Base-by-base conservation (phyloP, 2,113 vertebrate genomes). In the Gnathonemus longibarbis region DNA sequence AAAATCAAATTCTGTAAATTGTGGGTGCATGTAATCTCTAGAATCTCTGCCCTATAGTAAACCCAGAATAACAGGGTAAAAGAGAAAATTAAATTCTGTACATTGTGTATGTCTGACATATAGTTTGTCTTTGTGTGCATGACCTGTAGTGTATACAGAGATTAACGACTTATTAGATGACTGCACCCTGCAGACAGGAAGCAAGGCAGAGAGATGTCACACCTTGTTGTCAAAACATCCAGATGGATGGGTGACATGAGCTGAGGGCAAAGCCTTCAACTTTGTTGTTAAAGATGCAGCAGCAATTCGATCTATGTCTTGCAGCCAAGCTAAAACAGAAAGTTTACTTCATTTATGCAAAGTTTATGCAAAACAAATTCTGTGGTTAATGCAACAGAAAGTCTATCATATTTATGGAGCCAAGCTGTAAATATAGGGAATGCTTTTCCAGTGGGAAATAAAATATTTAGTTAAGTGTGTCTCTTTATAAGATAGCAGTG, bases 91-190 rank as follows among this genome's bases (percentile, higher is more conserved):
- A 1, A 70, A 1, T 13, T 66, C 8, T 74, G 66, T 15, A 39
- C 70, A 77, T n/a, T 17, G 70, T 17, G 31, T 77, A 31, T 77
- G 70, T 17, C 31, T 80, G 74, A 39, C 35, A 11, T 80, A 31
- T 6, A 42, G 74, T 19, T 80, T 80, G 74, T 80, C 31, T 80
- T 35, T 39, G 74, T 80, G 74, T 80, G 74, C 74, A 7, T 42
- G 74, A 39, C 74, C 74, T 42, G 74, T 94, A 93, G 94, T 92
- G 92, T 91, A 21, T 89, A 93, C 93, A 50, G 45, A 91, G 93
- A 93, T 95, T 91, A 87, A 93, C 91, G 10, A 27, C 27, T 70
- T 27, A 94, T 93, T 92, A 92, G 62, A 70, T 13, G 62, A 31
- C 13, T 31, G 62, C 27, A 1, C 62, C n/a, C 62, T 31, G 62